Evolutionary conservation across 1,140 invertebrate genomes (phyloP).

Genomic region (Tyrophagus putrescentiae): DNA sequence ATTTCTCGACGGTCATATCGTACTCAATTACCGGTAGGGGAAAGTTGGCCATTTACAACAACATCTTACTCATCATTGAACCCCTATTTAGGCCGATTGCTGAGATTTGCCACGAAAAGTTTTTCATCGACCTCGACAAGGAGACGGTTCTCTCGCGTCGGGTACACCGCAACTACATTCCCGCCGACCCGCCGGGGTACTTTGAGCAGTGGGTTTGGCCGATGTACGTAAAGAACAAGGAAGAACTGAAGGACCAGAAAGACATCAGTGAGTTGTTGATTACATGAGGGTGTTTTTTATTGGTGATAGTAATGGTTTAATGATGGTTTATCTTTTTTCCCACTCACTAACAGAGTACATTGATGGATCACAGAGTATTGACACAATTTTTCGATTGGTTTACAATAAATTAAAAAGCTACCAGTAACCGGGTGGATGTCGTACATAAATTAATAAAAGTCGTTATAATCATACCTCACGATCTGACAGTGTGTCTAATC

Average conservation of each 20-base stretch:
- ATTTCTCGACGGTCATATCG: constrained; percentile 8
- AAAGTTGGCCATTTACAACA: background rate
- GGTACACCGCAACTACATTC: constrained; percentile 29
- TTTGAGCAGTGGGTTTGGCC: constrained; percentile 35
- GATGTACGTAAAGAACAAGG: constrained; percentile 30
- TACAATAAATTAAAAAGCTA: background rate
- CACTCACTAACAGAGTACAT: background rate
- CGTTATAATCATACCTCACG: too few species aligned
- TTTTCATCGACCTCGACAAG: constrained; percentile 30
- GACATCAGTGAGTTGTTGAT: background rate
- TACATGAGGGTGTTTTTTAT: background rate
- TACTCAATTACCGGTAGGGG: background rate
- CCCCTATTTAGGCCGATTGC: constrained; percentile 9
- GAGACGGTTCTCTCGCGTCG: constrained; percentile 29
- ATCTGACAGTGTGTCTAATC: too few species aligned
- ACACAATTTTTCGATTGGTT: background rate
- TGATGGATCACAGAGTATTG: constrained; percentile 3
- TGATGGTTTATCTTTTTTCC: background rate
- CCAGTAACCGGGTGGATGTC: too few species aligned
- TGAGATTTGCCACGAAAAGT: constrained; percentile 31
- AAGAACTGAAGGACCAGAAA: constrained; percentile 22
- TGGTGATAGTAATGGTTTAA: background rate
- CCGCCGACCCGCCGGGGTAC: constrained; percentile 32
- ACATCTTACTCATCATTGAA: background rate
- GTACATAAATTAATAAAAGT: too few species aligned